Evolutionary conservation across 1,140 invertebrate genomes (phyloP), one percentile per base, ranked within the genome.

Genomic region (Magallana ariakensis): DNA sequence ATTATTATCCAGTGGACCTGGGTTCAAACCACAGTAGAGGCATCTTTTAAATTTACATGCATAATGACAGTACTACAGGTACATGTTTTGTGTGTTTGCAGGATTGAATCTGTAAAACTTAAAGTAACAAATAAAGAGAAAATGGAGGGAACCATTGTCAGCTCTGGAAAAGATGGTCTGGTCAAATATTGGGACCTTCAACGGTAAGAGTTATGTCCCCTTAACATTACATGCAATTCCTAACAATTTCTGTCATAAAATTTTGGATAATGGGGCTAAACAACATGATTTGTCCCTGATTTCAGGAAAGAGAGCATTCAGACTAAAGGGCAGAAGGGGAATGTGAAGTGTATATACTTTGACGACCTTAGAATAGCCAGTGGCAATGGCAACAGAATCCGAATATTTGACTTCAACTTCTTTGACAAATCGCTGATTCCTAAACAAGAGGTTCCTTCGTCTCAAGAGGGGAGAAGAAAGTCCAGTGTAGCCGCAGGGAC

Each of bases 131-230:
- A 93, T 83, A 75, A 88, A 3, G 87, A 87, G 6, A 90, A 90
- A 22, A 70, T 88, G 33, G 81, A 90, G 83, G 92, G 92, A 16
- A 86, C 89, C 22, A 87, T 94, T 2, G 89, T 93, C 66, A 93
- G 90, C 75, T 90, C 91, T n/a, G 92, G 92, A 9, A 89, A 93
- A 87, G 93, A 93, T 87, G 92, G 91, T 56, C 33, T 92, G 19
- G 89, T 93, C 60, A 94, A 94, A 83, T 91, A 92, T 87, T 94
- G 93, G 93, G 89, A 92, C 88, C 84, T 90, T 19, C 83, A 85
- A 66, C 81, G 86, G 92, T 93, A 86, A 90, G 91, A 89, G 26
- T 22, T 75, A 15, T 75, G 66, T 33, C 66, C 66, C 66, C 26
- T 75, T 9, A 19, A 33, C 15, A 26, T 26, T 75, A 0, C 8